A percentile compares a stretch with the other conserved stretches of the same genome.
phyloP scores from a whole-genome alignment of 2,797 vertebrate genomes.

The Decapterus maruadsi region DNA sequence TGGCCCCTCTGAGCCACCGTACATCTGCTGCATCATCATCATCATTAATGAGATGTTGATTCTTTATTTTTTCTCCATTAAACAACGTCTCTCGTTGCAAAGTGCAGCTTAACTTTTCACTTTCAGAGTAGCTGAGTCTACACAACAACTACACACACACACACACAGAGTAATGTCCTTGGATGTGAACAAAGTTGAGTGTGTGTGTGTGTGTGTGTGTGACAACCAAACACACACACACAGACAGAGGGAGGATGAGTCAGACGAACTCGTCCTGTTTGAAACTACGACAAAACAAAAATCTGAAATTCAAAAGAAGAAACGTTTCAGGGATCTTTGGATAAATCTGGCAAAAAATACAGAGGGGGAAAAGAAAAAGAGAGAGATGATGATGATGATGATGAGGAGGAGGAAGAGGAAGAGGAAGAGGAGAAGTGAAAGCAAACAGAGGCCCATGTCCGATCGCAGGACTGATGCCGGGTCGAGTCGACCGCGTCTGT shows the following conservation, averaged over 20 bases:
- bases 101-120: too few relatives aligned
- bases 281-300: background rate
- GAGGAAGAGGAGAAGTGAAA: background rate
- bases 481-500: constrained; percentile 20
- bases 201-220: too few relatives aligned
- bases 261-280: background rate
- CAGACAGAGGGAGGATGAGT: background rate
- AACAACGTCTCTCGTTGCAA: too few relatives aligned
- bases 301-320: background rate
- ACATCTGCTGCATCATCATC: too few relatives aligned
- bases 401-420: too few relatives aligned
- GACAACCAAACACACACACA: too few relatives aligned
- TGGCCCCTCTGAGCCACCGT: too few relatives aligned
- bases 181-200: background rate
- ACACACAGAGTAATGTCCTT: background rate
- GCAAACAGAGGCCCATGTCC: constrained; percentile 8
- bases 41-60: too few relatives aligned
- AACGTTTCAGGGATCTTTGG: background rate
- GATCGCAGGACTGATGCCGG: constrained; percentile 14
- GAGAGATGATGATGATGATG: too few relatives aligned
- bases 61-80: too few relatives aligned
- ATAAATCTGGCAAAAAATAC: background rate
- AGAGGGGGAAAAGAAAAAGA: background rate
- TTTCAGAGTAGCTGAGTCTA: too few relatives aligned
- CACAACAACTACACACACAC: too few relatives aligned